Percentiles rank a stretch among this genome's conserved stretches.
Conservation (phyloP, 2,113 vertebrate species). For the Hypocryptadius cinnamomeus region DNA sequence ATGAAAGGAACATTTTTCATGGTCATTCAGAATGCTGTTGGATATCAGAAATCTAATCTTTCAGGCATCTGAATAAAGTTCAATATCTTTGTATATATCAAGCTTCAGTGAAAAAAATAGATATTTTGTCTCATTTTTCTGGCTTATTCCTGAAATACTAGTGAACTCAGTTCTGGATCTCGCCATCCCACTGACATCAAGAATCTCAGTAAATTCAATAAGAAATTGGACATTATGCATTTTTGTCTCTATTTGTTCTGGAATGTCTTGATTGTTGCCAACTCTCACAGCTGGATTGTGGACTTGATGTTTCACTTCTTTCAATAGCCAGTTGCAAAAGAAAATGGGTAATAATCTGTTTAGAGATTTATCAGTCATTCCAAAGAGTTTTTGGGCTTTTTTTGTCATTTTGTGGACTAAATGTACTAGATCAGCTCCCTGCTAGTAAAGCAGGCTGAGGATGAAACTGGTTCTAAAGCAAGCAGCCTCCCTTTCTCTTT, state of each 20-base stretch:
- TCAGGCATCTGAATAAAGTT: conserved; percentile 34
- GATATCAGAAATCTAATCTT: conserved; percentile 28
- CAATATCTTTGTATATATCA: conserved; percentile 30
- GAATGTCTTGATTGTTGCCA: background rate
- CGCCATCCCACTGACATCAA: background rate
- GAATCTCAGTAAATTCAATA: background rate
- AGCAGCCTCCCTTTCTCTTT: background rate
- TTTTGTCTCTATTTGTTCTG: background rate
- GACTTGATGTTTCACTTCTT: background rate
- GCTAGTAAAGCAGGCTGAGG: background rate
- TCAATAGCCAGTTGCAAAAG: background rate
- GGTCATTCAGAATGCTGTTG: conserved; percentile 35
- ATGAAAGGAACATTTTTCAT: conserved; percentile 49
- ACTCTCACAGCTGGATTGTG: background rate
- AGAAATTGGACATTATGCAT: background rate
- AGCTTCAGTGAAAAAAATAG: background rate
- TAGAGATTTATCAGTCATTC: background rate
- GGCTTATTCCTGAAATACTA: background rate
- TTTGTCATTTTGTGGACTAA: background rate
- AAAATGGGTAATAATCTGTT: background rate
- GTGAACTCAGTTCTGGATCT: background rate
- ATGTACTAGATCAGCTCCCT: background rate
- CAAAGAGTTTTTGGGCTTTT: background rate
- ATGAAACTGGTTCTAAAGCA: background rate
- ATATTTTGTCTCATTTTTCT: conserved; percentile 9